These are phyloP conservation scores for Hippopotamus amphibius DNA, from an alignment of 2,113 vertebrate genomes.

Conservation along the genomic window DNA sequence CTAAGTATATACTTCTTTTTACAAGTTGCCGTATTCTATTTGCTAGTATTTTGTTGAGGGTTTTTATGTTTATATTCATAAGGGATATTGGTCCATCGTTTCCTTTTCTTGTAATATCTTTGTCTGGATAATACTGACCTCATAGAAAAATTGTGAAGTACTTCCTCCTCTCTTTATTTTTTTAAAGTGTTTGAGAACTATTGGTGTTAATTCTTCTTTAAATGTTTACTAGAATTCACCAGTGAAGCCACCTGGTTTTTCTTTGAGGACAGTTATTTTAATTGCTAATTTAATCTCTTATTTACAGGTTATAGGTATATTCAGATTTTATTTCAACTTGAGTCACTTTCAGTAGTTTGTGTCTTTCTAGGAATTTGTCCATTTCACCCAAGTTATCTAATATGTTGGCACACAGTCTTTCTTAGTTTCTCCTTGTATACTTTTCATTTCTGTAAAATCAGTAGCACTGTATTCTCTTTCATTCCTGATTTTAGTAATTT, in stretches of 20 bases:
- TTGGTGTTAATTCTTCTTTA: background rate
- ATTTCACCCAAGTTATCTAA: background rate
- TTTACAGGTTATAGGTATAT: background rate
- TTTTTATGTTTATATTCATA: background rate
- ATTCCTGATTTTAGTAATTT: background rate
- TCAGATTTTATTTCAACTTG: background rate
- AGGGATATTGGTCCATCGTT: background rate
- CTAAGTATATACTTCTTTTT: background rate
- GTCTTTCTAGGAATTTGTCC: background rate
- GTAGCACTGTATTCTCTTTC: background rate
- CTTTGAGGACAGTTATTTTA: background rate
- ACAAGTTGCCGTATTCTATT: background rate
- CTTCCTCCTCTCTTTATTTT: background rate
- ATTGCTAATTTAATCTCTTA: background rate
- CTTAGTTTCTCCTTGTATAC: background rate
- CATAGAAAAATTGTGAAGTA: background rate
- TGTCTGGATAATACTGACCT: background rate
- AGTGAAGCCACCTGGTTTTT: background rate
- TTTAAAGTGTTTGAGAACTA: background rate
- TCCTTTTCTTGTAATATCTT: background rate
- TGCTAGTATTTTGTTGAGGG: background rate
- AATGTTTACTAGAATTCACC: background rate
- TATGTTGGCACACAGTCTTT: background rate
- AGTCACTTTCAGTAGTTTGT: background rate
- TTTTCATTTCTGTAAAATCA: background rate